These are phyloP conservation scores for Petrolisthes cinctipes DNA, from an alignment of 2,888 invertebrate species.

Conservation along the genomic window DNA sequence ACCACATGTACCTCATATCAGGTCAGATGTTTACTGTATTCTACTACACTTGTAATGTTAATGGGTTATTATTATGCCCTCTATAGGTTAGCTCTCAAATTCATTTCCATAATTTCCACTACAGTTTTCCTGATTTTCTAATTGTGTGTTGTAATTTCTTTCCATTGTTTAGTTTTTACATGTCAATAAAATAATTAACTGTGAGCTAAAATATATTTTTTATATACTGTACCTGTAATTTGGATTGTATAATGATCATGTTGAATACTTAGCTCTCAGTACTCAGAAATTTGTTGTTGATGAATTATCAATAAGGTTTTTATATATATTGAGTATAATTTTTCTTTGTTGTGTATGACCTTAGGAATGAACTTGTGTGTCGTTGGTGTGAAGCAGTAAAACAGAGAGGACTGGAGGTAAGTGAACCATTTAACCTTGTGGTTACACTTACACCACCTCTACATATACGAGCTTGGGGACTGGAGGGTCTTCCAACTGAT, in stretches of 20 bases:
- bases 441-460: slow-evolving; percentile 84
- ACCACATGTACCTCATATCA: slow-evolving; percentile 86
- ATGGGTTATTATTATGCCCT: not conserved
- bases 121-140: not conserved
- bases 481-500: slow-evolving; percentile 88
- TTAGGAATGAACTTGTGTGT: slow-evolving; percentile 29
- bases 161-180: too few species aligned
- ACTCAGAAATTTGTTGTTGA: too few species aligned
- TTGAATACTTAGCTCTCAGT: not conserved
- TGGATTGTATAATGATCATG: too few species aligned
- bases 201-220: too few species aligned
- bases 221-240: too few species aligned
- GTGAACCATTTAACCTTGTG: slow-evolving; percentile 76
- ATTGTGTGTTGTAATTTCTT: not conserved
- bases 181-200: too few species aligned
- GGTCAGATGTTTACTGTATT: slow-evolving; percentile 73
- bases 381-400: slow-evolving; percentile 48
- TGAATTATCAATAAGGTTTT: too few species aligned
- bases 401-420: slow-evolving; percentile 40
- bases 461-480: slow-evolving; percentile 87
- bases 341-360: too few species aligned
- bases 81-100: not conserved
- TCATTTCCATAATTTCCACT: too few species aligned
- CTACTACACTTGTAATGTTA: not conserved
- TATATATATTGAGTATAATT: too few species aligned